Evolutionary conservation across 2,797 vertebrate genomes (phyloP).

Genomic region (Peromyscus melanophrys): DNA sequence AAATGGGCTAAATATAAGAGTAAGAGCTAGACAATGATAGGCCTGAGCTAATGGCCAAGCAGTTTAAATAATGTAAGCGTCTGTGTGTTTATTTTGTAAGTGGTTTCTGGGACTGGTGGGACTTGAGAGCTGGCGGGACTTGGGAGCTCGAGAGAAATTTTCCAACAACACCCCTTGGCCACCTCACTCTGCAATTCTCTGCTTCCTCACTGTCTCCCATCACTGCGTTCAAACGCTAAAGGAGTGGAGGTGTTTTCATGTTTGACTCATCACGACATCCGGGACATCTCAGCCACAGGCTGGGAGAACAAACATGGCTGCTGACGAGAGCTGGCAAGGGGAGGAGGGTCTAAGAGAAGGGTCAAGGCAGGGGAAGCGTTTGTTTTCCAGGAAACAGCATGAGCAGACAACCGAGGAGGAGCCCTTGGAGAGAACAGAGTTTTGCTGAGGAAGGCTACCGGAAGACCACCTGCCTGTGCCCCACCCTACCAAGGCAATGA

Average conservation of each 20-base stretch:
- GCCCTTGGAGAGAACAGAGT: background rate
- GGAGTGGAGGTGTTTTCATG: background rate
- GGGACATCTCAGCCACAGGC: background rate
- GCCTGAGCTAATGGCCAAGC: too few relatives aligned
- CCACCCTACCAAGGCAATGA: background rate
- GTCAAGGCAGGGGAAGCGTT: background rate
- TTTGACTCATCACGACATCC: background rate
- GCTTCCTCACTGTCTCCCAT: background rate
- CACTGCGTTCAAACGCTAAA: background rate
- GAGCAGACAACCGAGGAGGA: background rate
- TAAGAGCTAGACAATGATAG: too few relatives aligned
- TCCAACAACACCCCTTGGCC: too few relatives aligned
- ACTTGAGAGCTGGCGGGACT: too few relatives aligned
- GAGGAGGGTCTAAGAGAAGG: background rate
- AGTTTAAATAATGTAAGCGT: too few relatives aligned
- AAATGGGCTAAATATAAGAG: too few relatives aligned
- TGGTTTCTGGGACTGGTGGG: too few relatives aligned
- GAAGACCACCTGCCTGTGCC: background rate
- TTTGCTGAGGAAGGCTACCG: background rate
- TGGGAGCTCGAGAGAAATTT: too few relatives aligned
- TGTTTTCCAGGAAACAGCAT: background rate
- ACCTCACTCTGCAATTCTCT: background rate
- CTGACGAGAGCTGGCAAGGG: background rate
- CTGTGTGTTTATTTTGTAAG: too few relatives aligned
- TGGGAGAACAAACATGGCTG: background rate